Conservation (phyloP, 2,797 vertebrate species). For the Myripristis jacobus region DNA sequence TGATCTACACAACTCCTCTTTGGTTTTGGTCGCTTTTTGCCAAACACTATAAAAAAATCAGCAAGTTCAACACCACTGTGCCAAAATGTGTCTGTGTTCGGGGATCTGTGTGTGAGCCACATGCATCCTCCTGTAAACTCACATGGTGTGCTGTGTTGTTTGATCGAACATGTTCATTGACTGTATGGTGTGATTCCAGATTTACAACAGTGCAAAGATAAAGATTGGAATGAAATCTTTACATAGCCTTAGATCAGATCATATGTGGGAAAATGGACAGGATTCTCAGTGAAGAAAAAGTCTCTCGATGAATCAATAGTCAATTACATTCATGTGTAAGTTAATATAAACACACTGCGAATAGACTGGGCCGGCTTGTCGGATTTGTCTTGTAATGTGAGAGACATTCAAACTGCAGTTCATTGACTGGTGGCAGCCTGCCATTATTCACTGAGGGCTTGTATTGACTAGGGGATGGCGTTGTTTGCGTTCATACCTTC, state of each 20-base stretch:
- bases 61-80: background rate
- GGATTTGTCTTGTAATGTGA: conserved; percentile 62
- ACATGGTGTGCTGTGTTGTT: conserved; percentile 7
- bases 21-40: background rate
- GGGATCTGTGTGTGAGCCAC: conserved; percentile 26
- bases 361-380: conserved; percentile 12
- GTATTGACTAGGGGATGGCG: conserved; percentile 47
- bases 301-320: conserved; percentile 3
- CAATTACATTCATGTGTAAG: conserved; percentile 25
- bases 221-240: conserved; percentile 10
- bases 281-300: conserved; percentile 15
- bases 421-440: conserved; percentile 64
- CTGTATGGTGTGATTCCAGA: conserved; percentile 17
- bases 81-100: background rate
- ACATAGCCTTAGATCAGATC: background rate
- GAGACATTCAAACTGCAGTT: conserved; percentile 61
- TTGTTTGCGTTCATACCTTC: conserved; percentile 88
- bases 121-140: conserved; percentile 25
- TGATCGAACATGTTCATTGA: conserved; percentile 21
- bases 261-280: conserved; percentile 1
- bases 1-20: background rate
- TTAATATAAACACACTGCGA: conserved; percentile 33
- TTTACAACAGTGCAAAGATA: conserved; percentile 23
- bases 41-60: background rate
- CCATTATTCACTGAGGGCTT: conserved; percentile 56